These are phyloP conservation scores for Mesoclemmys tuberculata DNA, from an alignment of 2,113 vertebrate genomes.

Conservation along the genomic window DNA sequence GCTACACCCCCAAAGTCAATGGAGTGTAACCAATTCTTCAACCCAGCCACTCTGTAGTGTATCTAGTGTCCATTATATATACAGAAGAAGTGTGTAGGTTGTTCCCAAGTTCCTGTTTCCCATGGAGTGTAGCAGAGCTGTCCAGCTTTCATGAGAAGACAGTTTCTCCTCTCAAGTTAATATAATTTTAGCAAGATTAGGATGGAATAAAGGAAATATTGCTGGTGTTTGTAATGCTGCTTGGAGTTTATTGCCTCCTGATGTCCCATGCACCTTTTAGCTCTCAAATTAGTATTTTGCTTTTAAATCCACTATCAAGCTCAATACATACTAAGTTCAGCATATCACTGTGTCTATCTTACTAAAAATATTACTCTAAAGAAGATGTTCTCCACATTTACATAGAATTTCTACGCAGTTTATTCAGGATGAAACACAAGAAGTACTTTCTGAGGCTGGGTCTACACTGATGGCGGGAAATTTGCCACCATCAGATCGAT, in stretches of 20 bases:
- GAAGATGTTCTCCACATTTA: not conserved
- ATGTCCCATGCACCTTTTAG: not conserved
- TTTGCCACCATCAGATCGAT: too few relatives aligned
- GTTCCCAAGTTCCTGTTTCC: not conserved
- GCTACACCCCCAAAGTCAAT: not conserved
- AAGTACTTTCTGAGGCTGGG: too few relatives aligned
- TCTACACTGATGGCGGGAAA: too few relatives aligned
- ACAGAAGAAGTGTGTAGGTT: not conserved
- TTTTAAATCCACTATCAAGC: not conserved
- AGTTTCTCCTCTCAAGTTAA: not conserved
- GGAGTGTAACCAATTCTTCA: not conserved
- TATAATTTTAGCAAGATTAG: not conserved
- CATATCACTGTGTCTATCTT: not conserved
- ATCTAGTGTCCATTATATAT: not conserved
- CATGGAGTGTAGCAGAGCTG: not conserved
- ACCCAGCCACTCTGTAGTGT: not conserved
- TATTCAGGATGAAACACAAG: not conserved
- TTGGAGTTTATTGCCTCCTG: not conserved
- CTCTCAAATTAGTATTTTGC: not conserved
- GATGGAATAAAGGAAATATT: not conserved
- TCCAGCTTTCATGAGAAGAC: not conserved
- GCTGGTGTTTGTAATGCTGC: not conserved
- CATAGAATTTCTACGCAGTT: not conserved
- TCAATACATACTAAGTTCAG: not conserved
- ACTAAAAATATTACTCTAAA: not conserved